Percentiles rank a stretch among this genome's conserved stretches.
Conservation (phyloP, 2,888 invertebrate species). For the Leuctra nigra region DNA sequence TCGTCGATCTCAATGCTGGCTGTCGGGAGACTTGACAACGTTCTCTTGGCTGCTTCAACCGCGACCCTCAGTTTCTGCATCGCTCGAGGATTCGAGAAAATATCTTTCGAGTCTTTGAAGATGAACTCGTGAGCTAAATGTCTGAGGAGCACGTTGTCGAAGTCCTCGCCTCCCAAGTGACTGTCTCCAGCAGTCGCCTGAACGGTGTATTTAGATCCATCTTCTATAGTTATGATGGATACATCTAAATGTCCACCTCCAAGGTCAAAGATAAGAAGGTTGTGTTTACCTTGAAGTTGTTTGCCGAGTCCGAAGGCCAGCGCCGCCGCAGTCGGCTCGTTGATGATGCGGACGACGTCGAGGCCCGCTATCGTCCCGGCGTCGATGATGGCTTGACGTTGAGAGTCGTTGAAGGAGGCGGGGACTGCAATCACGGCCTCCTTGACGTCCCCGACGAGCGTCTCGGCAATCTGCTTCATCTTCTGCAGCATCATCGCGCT, state of each 20-base stretch:
- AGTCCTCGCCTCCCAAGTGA: constrained; percentile 89
- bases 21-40: constrained; percentile 79
- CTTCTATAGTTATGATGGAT: constrained; percentile 90
- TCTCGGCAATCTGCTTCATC: constrained; percentile 90
- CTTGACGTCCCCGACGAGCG: constrained; percentile 60
- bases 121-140: constrained; percentile 88
- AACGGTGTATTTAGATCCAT: constrained; percentile 78
- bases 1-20: constrained; percentile 94
- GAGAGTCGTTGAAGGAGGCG: constrained; percentile 88
- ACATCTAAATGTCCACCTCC: constrained; percentile 94
- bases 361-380: constrained; percentile 79
- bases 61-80: constrained; percentile 87
- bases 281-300: constrained; percentile 59
- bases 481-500: constrained; percentile 89
- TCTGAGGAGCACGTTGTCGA: constrained; percentile 85
- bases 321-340: constrained; percentile 86
- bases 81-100: constrained; percentile 81
- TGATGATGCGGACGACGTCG: constrained; percentile 82
- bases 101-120: constrained; percentile 87
- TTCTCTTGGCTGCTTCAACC: constrained; percentile 83
- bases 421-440: constrained; percentile 87
- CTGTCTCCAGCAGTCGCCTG: constrained; percentile 95
- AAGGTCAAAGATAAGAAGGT: constrained; percentile 73
- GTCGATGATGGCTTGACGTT: constrained; percentile 89
- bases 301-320: constrained; percentile 78